These are phyloP conservation scores for Neosilurus hyrtlii DNA, from an alignment of 2,797 vertebrate species.

Conservation along the genomic window DNA sequence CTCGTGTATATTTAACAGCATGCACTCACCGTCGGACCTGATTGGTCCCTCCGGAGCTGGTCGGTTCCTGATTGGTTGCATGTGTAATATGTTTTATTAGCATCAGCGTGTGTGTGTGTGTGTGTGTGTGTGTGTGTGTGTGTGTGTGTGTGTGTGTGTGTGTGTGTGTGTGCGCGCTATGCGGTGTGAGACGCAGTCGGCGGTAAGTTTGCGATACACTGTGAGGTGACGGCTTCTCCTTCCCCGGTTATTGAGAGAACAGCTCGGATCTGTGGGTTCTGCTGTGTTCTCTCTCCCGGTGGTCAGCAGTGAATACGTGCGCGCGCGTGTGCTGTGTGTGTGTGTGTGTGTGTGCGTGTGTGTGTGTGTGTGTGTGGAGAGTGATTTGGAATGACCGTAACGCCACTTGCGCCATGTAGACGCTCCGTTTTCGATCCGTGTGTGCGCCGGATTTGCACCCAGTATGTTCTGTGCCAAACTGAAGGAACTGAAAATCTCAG, in stretches of 20 bases:
- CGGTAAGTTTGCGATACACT: conserved; percentile 12
- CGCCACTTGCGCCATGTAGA: conserved; percentile 49
- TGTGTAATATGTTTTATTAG: conserved; percentile 56
- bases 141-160: too few species aligned
- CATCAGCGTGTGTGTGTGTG: conserved; percentile 44
- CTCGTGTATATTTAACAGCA: conserved; percentile 54
- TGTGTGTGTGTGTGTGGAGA: conserved; percentile 28
- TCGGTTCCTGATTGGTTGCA: conserved; percentile 11
- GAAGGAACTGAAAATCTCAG: conserved; percentile 92
- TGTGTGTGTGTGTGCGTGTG: conserved; percentile 7
- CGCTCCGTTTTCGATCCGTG: neutral
- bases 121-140: too few species aligned
- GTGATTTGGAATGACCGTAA: conserved; percentile 60
- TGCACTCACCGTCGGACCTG: neutral
- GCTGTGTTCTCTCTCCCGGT: neutral
- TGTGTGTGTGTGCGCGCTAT: too few species aligned
- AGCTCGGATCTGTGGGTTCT: neutral
- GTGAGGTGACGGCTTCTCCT: neutral
- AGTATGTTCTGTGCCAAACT: conserved; percentile 96
- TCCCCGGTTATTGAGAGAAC: neutral
- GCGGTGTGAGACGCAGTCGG: conserved; percentile 56
- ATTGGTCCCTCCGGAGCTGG: neutral
- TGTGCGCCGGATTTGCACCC: conserved; percentile 18
- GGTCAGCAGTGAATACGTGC: neutral
- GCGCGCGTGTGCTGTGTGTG: too few species aligned